phyloP scores from a whole-genome alignment of 2,113 vertebrate species.

The Ctenodactylus gundi region DNA sequence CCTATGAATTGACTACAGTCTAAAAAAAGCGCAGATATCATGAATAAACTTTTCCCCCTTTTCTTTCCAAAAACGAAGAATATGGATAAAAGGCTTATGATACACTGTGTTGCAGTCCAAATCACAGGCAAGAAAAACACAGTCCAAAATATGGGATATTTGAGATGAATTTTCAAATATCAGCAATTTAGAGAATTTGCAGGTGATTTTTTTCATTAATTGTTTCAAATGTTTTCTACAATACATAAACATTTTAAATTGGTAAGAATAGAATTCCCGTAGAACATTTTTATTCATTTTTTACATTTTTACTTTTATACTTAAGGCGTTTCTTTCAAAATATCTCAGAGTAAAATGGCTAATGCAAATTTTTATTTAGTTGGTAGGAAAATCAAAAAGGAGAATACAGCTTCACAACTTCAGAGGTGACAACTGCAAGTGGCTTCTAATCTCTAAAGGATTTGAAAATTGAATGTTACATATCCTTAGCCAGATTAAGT shows the following conservation, averaged over 20 bases:
- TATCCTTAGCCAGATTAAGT: not conserved
- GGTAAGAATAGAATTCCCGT: constrained; percentile 43
- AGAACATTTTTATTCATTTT: too few species aligned
- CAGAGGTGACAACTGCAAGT: constrained; percentile 13
- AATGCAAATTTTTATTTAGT: constrained; percentile 7
- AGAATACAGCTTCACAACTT: not conserved
- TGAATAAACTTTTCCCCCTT: constrained; percentile 23
- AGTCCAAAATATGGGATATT: not conserved
- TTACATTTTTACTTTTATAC: not conserved
- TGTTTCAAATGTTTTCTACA: constrained; percentile 48
- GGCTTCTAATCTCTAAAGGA: not conserved
- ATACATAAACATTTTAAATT: not conserved
- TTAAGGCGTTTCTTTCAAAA: constrained; percentile 33
- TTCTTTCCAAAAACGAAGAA: constrained; percentile 47
- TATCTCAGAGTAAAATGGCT: not conserved
- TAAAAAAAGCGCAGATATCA: constrained; percentile 60
- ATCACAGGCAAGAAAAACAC: constrained; percentile 44
- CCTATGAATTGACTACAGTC: constrained; percentile 44
- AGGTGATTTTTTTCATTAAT: constrained; percentile 32
- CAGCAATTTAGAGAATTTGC: constrained; percentile 46
- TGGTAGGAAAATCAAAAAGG: constrained; percentile 20
- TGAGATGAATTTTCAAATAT: constrained; percentile 36
- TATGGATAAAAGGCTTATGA: not conserved
- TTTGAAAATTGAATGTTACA: not conserved
- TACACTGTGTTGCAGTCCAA: not conserved